These are phyloP conservation scores for Osedax frankpressi DNA, from an alignment of 2,888 invertebrate species.

Conservation along the genomic window DNA sequence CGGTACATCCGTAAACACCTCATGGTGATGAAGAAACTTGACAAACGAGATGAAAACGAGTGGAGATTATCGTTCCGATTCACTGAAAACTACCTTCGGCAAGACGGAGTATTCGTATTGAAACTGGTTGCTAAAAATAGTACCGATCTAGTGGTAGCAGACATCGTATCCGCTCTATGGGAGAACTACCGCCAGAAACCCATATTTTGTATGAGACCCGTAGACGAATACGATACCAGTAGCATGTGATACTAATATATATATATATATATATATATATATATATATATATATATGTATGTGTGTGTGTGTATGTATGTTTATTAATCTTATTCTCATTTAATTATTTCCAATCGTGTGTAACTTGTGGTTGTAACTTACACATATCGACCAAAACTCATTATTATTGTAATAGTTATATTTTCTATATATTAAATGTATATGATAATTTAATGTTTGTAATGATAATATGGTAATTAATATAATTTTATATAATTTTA, in stretches of 20 bases:
- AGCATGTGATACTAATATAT: neutral
- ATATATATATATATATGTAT: neutral
- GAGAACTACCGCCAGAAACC: conserved; percentile 34
- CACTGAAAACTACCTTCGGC: conserved; percentile 40
- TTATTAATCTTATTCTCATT: too few species aligned
- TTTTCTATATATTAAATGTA: too few species aligned
- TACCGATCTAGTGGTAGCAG: conserved; percentile 42
- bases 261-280: neutral
- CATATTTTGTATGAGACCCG: neutral
- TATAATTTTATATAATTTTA: too few species aligned
- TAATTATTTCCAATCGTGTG: too few species aligned
- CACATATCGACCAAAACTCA: too few species aligned
- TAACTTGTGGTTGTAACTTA: too few species aligned
- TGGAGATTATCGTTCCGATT: conserved; percentile 29
- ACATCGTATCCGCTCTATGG: conserved; percentile 42
- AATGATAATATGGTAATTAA: too few species aligned
- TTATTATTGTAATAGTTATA: too few species aligned
- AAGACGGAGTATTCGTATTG: conserved; percentile 43
- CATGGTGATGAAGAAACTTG: conserved; percentile 21
- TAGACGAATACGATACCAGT: neutral
- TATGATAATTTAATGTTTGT: too few species aligned
- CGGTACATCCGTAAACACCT: conserved; percentile 24
- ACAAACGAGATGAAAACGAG: conserved; percentile 25
- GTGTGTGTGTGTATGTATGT: neutral
- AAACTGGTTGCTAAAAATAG: conserved; percentile 42